Base-by-base conservation (phyloP, 1,140 invertebrate species). In the Zaprionus camerounensis region DNA sequence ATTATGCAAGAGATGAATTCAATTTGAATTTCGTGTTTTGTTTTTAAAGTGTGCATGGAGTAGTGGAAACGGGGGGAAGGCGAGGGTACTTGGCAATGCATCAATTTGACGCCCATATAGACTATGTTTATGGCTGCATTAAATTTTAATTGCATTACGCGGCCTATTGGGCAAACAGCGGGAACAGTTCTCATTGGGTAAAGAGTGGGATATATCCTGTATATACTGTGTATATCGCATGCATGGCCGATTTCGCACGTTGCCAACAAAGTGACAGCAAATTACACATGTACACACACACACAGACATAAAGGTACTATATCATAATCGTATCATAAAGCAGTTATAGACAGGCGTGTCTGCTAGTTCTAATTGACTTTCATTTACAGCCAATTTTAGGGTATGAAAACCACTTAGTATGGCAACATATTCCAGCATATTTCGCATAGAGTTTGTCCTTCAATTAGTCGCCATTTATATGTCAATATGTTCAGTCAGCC, bases 111-210 rank as follows among this genome's bases (percentile, higher is more conserved):
- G 63, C 62, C 70, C 56, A 36, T 49, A 46, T 34, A 46, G 57
- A 53, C 63, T 66, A 41, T 77, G 57, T 77, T 72, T 76, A 70
- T 70, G 71, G 55, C 70, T 74, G 73, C 77, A 82, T 82, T 78
- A 76, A 74, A 71, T 71, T 87, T 83, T 82, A 78, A 87, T 87
- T 87, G 51, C 87, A 87, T 83, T 72, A 78, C 71, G 58, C 68
- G 76, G 22, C 53, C 51, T 59, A 67, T 71, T 81, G 70, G 51
- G 49, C 67, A 41, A 62, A 56, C 67, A 67, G 31, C 11, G 31
- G 3, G 31, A 31, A 31, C 9, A 34, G 31, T 34, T 34, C 31
- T 9, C 28, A 41, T 81, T 81, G 78, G 17, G 2, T 5, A n/a
- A 1, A 20, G 6, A 15, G 2, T 11, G 15, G 41, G n/a, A 46